Conservation (phyloP, 1,140 invertebrate genomes). For the Zaprionus lachaisei region DNA sequence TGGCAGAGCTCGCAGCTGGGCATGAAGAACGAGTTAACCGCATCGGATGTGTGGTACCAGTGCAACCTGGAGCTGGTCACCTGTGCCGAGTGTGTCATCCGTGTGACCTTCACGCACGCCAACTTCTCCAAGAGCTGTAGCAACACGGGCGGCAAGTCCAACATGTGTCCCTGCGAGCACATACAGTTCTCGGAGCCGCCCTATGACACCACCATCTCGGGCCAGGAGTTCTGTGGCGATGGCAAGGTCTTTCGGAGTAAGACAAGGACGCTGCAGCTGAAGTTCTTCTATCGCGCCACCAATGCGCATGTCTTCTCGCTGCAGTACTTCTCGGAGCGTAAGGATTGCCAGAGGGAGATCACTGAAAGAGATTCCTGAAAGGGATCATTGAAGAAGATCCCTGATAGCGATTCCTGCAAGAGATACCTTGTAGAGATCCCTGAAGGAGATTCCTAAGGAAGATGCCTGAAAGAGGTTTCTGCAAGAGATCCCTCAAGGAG, state of each 20-base stretch:
- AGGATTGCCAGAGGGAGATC: conserved; percentile 61
- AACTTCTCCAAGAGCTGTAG: conserved; percentile 84
- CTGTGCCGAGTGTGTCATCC: conserved; percentile 89
- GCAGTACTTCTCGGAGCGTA: conserved; percentile 89
- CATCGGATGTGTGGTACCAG: conserved; percentile 85
- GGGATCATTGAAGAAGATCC: too few relatives aligned
- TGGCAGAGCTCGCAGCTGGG: conserved; percentile 68
- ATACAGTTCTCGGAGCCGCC: conserved; percentile 89
- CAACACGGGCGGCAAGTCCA: conserved; percentile 67
- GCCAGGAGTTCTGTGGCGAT: conserved; percentile 87
- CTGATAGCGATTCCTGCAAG: too few relatives aligned
- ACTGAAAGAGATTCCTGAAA: too few relatives aligned
- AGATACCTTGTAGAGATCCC: too few relatives aligned
- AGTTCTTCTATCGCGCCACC: conserved; percentile 87
- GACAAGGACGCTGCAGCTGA: conserved; percentile 87
- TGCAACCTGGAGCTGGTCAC: conserved; percentile 89
- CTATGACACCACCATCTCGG: conserved; percentile 87
- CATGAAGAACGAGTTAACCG: conserved; percentile 51
- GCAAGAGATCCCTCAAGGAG: not conserved
- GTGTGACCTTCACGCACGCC: conserved; percentile 86
- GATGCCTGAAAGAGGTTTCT: not conserved
- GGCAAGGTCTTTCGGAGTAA: conserved; percentile 87
- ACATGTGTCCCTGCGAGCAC: conserved; percentile 87
- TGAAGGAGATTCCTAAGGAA: too few relatives aligned
- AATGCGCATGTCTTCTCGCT: conserved; percentile 89